A percentile compares a stretch with the other conserved stretches of the same genome.
Evolutionary conservation across 1,140 invertebrate genomes (phyloP).

Genomic region (Phocides pigmalion): DNA sequence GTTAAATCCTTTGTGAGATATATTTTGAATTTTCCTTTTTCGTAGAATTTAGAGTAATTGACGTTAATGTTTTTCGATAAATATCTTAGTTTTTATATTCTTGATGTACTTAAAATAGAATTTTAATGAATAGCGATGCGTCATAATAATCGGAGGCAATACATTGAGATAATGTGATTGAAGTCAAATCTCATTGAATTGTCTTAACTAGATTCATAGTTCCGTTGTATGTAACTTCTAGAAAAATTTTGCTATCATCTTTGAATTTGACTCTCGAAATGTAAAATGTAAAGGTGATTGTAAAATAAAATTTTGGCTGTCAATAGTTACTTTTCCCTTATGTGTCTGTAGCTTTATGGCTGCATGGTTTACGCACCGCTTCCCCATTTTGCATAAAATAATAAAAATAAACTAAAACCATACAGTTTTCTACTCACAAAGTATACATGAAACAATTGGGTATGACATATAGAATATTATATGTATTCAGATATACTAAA

Average conservation of each 20-base stretch:
- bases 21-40: conserved; percentile 8
- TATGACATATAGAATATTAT: too few species aligned
- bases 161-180: conserved; percentile 10
- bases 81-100: conserved; percentile 24
- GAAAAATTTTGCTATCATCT: conserved; percentile 25
- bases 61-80: conserved; percentile 34
- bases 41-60: conserved; percentile 43
- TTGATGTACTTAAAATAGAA: background rate
- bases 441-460: too few species aligned
- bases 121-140: background rate
- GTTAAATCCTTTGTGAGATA: too few species aligned
- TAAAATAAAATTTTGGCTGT: conserved; percentile 10
- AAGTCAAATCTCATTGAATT: conserved; percentile 14
- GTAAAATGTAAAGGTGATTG: conserved; percentile 7
- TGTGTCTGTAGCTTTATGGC: conserved; percentile 44
- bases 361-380: conserved; percentile 46
- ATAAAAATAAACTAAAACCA: background rate
- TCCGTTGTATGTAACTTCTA: conserved; percentile 15
- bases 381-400: conserved; percentile 32
- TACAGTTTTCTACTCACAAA: too few species aligned
- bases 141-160: background rate
- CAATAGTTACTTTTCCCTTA: conserved; percentile 14
- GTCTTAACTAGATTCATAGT: conserved; percentile 8
- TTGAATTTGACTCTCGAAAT: conserved; percentile 5
- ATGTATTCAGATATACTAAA: too few species aligned